Percentiles rank a stretch among this genome's conserved stretches.
phyloP scores from a whole-genome alignment of 2,113 vertebrate genomes.

The Panurus biarmicus region DNA sequence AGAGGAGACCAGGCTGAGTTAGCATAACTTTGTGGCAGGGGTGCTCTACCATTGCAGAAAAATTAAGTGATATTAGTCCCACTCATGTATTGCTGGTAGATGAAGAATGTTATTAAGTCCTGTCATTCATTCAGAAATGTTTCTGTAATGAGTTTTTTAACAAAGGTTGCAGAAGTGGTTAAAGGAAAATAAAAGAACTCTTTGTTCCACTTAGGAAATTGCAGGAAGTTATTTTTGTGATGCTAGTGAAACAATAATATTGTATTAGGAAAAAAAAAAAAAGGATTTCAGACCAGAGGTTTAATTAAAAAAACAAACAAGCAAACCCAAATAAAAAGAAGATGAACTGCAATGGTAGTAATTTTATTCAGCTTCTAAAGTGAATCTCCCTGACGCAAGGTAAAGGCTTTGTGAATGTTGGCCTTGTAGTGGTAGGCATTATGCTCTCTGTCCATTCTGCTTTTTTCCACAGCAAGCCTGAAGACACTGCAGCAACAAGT shows the following conservation, averaged over 20 bases:
- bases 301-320: background rate
- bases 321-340: background rate
- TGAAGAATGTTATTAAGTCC: background rate
- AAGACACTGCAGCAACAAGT: background rate
- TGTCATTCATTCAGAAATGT: background rate
- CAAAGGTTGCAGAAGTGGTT: background rate
- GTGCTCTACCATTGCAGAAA: background rate
- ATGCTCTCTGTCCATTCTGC: rapidly evolving
- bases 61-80: background rate
- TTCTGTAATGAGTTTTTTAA: background rate
- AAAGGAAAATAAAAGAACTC: background rate
- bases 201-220: background rate
- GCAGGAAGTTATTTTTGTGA: background rate
- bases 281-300: background rate
- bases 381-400: background rate
- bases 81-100: background rate
- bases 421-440: background rate
- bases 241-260: background rate
- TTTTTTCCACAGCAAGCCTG: background rate
- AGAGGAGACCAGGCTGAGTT: background rate
- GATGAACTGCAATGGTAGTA: background rate
- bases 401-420: background rate
- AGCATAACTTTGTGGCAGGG: background rate
- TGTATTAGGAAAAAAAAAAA: background rate
- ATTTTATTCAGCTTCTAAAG: background rate